Evolutionary conservation across 1,140 invertebrate species (phyloP).

Genomic region (Wiebesia pumilae): DNA sequence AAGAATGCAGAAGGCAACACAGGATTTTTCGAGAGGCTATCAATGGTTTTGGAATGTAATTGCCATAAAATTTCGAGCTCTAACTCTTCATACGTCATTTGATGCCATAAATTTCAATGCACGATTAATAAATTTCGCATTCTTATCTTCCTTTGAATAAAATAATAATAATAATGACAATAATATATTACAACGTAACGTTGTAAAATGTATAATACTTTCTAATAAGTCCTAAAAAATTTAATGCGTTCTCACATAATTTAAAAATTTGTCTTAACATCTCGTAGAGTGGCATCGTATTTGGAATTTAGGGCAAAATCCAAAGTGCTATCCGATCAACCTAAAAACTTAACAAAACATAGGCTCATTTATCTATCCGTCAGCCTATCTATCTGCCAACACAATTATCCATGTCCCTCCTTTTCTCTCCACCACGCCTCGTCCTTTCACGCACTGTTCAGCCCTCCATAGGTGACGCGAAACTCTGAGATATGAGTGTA

Average conservation of each 20-base stretch:
- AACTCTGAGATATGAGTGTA: neutral
- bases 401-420: neutral
- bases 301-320: too few relatives aligned
- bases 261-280: neutral
- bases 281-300: too few relatives aligned
- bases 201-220: neutral
- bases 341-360: too few relatives aligned
- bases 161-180: conserved; percentile 10
- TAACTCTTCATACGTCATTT: neutral
- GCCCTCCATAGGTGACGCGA: neutral
- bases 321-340: too few relatives aligned
- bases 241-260: neutral
- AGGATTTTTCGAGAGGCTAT: conserved; percentile 12
- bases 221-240: neutral
- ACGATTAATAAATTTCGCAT: neutral
- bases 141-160: neutral
- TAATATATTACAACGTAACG: neutral
- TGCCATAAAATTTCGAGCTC: neutral
- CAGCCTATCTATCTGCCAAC: neutral
- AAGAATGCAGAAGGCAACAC: neutral
- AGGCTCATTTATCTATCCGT: too few relatives aligned
- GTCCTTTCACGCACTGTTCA: neutral
- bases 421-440: too few relatives aligned
- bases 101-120: neutral
- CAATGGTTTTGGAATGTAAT: conserved; percentile 4